A percentile compares a stretch with the other conserved stretches of the same genome.
Conservation (phyloP, 2,888 invertebrate genomes). For the Caenorhabditis sp. region DNA sequence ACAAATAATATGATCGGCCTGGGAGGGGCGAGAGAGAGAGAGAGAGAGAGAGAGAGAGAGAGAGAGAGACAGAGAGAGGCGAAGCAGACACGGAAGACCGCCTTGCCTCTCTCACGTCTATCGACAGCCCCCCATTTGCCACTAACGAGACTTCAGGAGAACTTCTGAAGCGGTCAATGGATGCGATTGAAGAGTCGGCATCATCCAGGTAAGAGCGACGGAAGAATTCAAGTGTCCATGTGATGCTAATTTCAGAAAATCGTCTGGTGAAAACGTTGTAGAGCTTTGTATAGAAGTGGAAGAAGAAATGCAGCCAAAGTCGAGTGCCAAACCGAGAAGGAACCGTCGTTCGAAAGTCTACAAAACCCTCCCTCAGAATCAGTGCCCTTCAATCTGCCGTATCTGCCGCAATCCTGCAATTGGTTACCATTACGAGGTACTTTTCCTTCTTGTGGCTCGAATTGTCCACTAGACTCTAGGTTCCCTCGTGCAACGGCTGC, state of each 20-base stretch:
- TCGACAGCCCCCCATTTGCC: neutral
- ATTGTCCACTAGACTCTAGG: neutral
- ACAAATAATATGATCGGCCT: slow-evolving; percentile 32
- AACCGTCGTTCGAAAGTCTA: slow-evolving; percentile 31
- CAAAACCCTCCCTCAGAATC: slow-evolving; percentile 24
- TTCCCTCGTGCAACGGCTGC: slow-evolving; percentile 49
- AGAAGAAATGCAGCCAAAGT: neutral
- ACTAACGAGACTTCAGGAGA: neutral
- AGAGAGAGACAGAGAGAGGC: no score
- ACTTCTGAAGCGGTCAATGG: neutral
- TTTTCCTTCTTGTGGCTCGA: neutral
- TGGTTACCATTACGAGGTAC: slow-evolving; percentile 49
- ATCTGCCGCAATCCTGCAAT: slow-evolving; percentile 34
- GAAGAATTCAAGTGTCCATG: neutral
- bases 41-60: neutral
- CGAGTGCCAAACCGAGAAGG: slow-evolving; percentile 19
- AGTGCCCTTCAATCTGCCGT: slow-evolving; percentile 22
- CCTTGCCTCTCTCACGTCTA: neutral
- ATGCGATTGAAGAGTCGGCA: neutral
- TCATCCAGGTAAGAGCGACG: slow-evolving; percentile 13
- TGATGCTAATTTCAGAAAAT: neutral
- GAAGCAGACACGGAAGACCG: neutral
- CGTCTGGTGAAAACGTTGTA: neutral
- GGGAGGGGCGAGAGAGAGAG: slow-evolving; percentile 9
- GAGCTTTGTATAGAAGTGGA: slow-evolving; percentile 7